These are phyloP conservation scores for Tachycineta bicolor DNA, from an alignment of 2,113 vertebrate genomes.

Conservation along the genomic window DNA sequence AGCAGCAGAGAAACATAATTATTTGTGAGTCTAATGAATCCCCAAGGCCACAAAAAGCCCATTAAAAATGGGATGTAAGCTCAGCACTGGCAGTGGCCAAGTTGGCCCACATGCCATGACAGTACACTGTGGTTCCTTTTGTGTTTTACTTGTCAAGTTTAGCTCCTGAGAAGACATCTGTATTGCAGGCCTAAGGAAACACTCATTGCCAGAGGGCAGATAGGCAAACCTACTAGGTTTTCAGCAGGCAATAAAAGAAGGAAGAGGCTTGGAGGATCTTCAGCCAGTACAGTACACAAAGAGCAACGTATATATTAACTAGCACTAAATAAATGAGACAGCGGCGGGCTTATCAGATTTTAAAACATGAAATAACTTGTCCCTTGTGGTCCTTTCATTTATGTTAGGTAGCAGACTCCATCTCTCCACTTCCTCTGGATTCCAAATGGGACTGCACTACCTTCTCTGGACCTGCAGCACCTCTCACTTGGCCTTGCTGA, in stretches of 20 bases:
- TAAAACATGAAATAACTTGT: not conserved
- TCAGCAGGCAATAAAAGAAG: not conserved
- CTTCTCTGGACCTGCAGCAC: not conserved
- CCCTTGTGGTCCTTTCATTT: not conserved
- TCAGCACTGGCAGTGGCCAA: not conserved
- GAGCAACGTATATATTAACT: not conserved
- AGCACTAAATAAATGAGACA: not conserved
- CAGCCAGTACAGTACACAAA: not conserved
- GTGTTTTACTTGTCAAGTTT: not conserved
- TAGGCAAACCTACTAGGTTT: not conserved
- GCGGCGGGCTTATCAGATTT: not conserved
- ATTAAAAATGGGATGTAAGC: not conserved
- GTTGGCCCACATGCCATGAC: not conserved
- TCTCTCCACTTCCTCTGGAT: not conserved
- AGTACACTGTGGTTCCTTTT: not conserved
- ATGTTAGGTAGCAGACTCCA: rapidly evolving
- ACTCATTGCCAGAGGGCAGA: not conserved
- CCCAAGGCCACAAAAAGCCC: not conserved
- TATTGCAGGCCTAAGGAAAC: not conserved
- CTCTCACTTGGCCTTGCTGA: not conserved
- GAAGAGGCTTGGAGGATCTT: not conserved
- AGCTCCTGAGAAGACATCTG: not conserved
- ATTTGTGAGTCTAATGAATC: not conserved
- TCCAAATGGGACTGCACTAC: not conserved
- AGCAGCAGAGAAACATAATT: not conserved